phyloP scores from a whole-genome alignment of 2,113 vertebrate genomes.

The Todiramphus chloris region DNA sequence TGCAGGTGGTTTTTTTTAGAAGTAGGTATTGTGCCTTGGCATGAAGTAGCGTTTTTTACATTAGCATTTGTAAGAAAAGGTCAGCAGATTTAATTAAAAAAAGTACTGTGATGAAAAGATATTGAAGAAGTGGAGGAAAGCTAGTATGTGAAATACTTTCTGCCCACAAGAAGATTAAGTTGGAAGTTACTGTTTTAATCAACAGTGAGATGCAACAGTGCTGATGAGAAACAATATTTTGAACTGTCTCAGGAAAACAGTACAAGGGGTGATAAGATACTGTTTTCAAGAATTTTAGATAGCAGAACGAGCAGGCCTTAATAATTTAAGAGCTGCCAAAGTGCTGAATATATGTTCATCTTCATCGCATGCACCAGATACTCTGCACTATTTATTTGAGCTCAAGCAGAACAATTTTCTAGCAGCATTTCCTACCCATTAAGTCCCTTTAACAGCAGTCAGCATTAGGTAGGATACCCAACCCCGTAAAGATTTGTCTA shows the following conservation, averaged over 20 bases:
- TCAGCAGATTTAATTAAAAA: neutral
- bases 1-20: neutral
- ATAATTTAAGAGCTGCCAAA: neutral
- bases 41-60: neutral
- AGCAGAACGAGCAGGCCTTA: neutral
- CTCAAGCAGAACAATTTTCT: neutral
- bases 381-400: neutral
- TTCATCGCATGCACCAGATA: neutral
- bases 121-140: neutral
- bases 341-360: neutral
- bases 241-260: neutral
- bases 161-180: neutral
- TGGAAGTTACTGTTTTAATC: neutral
- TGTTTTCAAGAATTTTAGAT: neutral
- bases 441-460: neutral
- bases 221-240: neutral
- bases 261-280: neutral
- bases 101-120: neutral
- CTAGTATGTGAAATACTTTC: neutral
- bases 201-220: accelerated
- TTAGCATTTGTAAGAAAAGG: neutral
- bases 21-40: neutral
- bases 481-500: neutral
- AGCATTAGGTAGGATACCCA: neutral
- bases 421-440: neutral